These are phyloP conservation scores for Metellina segmentata DNA, from an alignment of 2,888 invertebrate genomes.

Conservation along the genomic window DNA sequence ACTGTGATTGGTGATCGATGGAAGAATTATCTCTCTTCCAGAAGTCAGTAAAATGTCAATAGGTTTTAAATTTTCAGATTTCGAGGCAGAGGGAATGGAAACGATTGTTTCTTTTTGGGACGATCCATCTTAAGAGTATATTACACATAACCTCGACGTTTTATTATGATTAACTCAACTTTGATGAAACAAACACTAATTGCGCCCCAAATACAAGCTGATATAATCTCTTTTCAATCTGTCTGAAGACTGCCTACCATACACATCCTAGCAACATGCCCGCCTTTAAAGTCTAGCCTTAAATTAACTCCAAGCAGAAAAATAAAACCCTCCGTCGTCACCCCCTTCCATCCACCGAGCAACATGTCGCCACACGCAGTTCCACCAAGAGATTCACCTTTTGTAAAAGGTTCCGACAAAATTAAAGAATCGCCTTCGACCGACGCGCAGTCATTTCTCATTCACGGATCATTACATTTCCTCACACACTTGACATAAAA, in stretches of 20 bases:
- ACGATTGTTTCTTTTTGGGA: background rate
- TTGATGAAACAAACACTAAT: background rate
- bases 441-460: slow-evolving; percentile 55
- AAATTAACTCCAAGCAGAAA: slow-evolving; percentile 8
- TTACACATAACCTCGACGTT: background rate
- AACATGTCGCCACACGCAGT: slow-evolving; percentile 21
- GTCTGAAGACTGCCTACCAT: too few species aligned
- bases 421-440: slow-evolving; percentile 58
- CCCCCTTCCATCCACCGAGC: background rate
- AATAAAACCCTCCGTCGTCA: background rate
- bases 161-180: background rate
- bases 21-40: too few species aligned
- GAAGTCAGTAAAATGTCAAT: too few species aligned
- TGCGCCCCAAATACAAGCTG: background rate
- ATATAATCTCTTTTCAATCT: background rate
- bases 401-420: slow-evolving; percentile 49
- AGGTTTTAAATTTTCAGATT: too few species aligned
- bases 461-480: slow-evolving; percentile 69
- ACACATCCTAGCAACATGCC: background rate
- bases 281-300: background rate
- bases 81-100: background rate
- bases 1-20: too few species aligned
- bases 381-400: slow-evolving; percentile 48
- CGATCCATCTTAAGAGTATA: background rate
- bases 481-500: slow-evolving; percentile 47